phyloP scores from a whole-genome alignment of 2,888 invertebrate genomes.

The Lasioglossum vierecki region DNA sequence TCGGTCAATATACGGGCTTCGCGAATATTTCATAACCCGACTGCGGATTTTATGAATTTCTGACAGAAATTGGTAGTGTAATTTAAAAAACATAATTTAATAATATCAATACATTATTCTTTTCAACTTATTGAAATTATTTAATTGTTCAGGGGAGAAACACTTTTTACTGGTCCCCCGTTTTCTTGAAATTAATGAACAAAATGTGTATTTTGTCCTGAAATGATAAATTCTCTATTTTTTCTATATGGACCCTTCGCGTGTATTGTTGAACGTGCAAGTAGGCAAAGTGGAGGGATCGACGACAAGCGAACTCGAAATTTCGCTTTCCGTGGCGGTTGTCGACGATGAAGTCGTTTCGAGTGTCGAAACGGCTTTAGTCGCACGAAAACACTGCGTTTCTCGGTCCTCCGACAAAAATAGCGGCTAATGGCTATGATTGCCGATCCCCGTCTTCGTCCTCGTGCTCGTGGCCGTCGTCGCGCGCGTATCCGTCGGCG shows the following conservation, averaged over 20 bases:
- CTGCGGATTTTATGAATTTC: too few relatives aligned
- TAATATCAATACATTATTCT: too few relatives aligned
- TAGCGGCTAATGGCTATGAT: constrained; percentile 73
- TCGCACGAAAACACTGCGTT: constrained; percentile 68
- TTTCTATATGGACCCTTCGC: background rate
- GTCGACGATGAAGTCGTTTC: constrained; percentile 41
- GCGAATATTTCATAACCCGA: background rate
- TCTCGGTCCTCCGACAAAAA: constrained; percentile 69
- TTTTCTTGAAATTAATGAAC: background rate
- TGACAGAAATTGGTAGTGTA: too few relatives aligned
- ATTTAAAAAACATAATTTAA: too few relatives aligned
- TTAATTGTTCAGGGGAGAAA: too few relatives aligned
- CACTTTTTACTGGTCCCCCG: too few relatives aligned
- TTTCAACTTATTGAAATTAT: too few relatives aligned
- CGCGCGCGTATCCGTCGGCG: constrained; percentile 19
- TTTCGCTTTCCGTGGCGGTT: background rate
- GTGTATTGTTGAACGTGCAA: background rate
- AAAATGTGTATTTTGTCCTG: background rate
- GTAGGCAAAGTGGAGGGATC: background rate
- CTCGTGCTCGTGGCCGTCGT: constrained; percentile 14
- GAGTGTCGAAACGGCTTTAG: constrained; percentile 55
- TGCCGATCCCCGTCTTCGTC: constrained; percentile 59
- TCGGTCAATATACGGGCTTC: background rate
- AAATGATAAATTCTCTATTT: background rate
- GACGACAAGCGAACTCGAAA: background rate